phyloP scores from a whole-genome alignment of 2,888 invertebrate species.

The Limenitis camilla region DNA sequence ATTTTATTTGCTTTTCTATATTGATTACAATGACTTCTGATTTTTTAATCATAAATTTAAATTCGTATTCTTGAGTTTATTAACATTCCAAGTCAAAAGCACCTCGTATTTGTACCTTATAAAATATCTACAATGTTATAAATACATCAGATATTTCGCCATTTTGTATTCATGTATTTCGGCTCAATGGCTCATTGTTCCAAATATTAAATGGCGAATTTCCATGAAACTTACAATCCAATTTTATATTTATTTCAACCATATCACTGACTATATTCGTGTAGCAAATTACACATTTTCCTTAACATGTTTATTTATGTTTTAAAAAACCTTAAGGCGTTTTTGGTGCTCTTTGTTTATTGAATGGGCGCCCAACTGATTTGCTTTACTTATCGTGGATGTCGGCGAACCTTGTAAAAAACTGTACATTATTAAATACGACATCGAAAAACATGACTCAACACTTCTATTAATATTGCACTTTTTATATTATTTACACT shows the following conservation, averaged over 20 bases:
- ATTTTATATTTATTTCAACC: constrained; percentile 3
- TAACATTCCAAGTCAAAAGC: neutral
- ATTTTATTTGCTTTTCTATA: too few relatives aligned
- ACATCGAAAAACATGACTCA: constrained; percentile 3
- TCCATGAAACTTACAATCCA: neutral
- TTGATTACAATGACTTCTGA: too few relatives aligned
- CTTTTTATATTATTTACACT: too few relatives aligned
- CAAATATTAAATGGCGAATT: too few relatives aligned
- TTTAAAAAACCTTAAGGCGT: constrained; percentile 11
- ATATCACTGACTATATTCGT: neutral
- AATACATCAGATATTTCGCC: constrained; percentile 10
- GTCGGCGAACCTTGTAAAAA: neutral
- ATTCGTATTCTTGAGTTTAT: too few relatives aligned
- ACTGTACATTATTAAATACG: constrained; percentile 8
- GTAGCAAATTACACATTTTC: constrained; percentile 1
- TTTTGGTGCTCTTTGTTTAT: constrained; percentile 17
- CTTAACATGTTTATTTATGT: constrained; percentile 10
- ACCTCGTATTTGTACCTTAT: neutral
- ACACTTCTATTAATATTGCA: too few relatives aligned
- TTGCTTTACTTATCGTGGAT: constrained; percentile 14
- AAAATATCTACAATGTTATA: neutral
- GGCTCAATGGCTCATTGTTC: constrained; percentile 34
- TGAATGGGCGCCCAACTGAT: constrained; percentile 18
- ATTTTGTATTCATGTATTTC: constrained; percentile 17
- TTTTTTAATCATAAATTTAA: too few relatives aligned